phyloP scores from a whole-genome alignment of 2,113 vertebrate species.

The Scortum barcoo region DNA sequence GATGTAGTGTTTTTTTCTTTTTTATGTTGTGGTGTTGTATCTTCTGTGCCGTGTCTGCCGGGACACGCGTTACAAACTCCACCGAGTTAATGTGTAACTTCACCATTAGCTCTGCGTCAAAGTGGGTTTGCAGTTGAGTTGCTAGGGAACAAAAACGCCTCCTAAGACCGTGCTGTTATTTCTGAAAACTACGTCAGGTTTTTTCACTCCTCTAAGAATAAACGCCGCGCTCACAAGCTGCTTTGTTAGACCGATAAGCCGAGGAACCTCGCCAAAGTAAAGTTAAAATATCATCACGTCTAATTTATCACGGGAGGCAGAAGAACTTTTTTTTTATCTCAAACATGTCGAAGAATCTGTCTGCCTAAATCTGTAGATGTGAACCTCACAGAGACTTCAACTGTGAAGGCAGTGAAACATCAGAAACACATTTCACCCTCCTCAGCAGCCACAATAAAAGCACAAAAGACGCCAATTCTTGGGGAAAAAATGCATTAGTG shows the following conservation, averaged over 20 bases:
- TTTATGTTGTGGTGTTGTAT: not conserved
- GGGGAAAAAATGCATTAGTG: not conserved
- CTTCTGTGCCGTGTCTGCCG: not conserved
- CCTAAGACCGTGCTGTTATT: constrained; percentile 79
- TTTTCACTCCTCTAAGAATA: constrained; percentile 83
- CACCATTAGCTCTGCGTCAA: constrained; percentile 57
- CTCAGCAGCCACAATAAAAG: not conserved
- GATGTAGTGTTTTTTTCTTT: not conserved
- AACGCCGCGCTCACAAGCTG: constrained; percentile 59
- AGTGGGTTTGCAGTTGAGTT: constrained; percentile 74
- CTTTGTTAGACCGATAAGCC: constrained; percentile 52
- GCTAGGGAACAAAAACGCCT: constrained; percentile 83
- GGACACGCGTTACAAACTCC: constrained; percentile 25
- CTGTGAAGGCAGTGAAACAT: not conserved
- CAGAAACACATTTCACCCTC: not conserved
- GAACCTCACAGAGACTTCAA: not conserved
- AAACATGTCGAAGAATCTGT: not conserved
- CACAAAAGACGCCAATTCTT: not conserved
- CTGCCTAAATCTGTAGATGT: not conserved
- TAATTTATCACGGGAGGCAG: not conserved
- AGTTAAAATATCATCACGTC: constrained; percentile 14
- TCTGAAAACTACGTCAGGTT: constrained; percentile 81
- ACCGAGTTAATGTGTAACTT: constrained; percentile 60
- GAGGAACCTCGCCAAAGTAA: constrained; percentile 23
- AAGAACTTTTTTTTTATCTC: not conserved